Evolutionary conservation across 1,140 invertebrate genomes (phyloP).

Genomic region (Pseudomyrmex pallidus): DNA sequence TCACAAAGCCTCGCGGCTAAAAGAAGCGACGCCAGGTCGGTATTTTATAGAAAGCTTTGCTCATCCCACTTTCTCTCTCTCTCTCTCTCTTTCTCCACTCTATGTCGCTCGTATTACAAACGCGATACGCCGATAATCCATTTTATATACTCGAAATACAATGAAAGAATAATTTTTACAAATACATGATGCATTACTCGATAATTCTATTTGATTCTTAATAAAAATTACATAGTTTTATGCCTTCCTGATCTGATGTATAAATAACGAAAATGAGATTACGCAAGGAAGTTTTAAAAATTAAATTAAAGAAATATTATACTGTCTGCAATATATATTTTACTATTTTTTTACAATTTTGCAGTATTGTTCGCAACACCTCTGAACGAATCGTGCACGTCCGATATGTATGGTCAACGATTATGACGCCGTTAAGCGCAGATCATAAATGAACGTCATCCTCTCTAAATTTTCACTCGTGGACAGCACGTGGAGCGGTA

Average conservation of each 20-base stretch:
- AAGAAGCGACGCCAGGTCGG: slow-evolving; percentile 44
- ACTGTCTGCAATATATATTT: neutral
- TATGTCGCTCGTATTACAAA: slow-evolving; percentile 18
- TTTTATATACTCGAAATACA: slow-evolving; percentile 31
- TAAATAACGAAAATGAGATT: too few relatives aligned
- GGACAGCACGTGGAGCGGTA: slow-evolving; percentile 15
- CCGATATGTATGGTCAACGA: neutral
- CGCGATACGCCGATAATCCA: slow-evolving; percentile 55
- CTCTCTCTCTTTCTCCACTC: neutral
- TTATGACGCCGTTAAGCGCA: neutral
- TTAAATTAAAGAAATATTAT: slow-evolving; percentile 7
- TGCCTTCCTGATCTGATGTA: too few relatives aligned
- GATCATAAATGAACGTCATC: slow-evolving; percentile 55
- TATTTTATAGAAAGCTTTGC: slow-evolving; percentile 53
- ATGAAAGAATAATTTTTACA: slow-evolving; percentile 43
- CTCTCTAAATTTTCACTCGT: slow-evolving; percentile 46
- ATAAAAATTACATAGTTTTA: too few relatives aligned
- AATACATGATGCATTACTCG: slow-evolving; percentile 31
- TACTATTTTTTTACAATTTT: neutral
- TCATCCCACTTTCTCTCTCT: neutral
- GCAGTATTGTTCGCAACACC: too few relatives aligned
- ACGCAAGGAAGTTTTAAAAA: neutral
- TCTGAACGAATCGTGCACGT: neutral
- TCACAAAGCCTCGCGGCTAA: slow-evolving; percentile 45
- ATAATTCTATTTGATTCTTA: slow-evolving; percentile 9